phyloP scores from a whole-genome alignment of 2,113 vertebrate genomes.

The Petrocephalus zakoni region DNA sequence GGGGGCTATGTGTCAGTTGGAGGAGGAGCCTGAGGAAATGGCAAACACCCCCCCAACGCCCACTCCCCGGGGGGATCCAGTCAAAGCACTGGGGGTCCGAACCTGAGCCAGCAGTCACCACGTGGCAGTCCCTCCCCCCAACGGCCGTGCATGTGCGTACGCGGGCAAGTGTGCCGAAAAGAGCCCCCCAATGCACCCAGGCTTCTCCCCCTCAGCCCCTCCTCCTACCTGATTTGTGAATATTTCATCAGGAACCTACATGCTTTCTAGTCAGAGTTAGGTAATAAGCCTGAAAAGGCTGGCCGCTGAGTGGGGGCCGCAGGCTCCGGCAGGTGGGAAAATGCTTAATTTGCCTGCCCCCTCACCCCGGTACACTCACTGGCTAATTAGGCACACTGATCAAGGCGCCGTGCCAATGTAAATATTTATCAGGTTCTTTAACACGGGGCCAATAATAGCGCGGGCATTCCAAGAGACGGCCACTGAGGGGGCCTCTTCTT shows the following conservation, averaged over 20 bases:
- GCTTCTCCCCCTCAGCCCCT: conserved; percentile 30
- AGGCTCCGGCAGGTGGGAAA: conserved; percentile 43
- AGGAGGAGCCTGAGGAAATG: conserved; percentile 28
- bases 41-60: background rate
- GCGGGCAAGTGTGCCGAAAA: conserved; percentile 37
- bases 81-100: too few relatives aligned
- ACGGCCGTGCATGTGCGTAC: background rate
- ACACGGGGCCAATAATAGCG: conserved; percentile 57
- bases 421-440: conserved; percentile 67
- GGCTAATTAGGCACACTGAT: conserved; percentile 60
- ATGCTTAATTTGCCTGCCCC: conserved; percentile 46
- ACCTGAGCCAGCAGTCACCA: too few relatives aligned
- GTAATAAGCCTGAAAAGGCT: conserved; percentile 54
- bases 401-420: conserved; percentile 56
- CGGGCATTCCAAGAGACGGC: conserved; percentile 51
- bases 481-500: conserved; percentile 58
- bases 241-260: conserved; percentile 71
- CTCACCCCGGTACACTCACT: conserved; percentile 36
- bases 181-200: conserved; percentile 52
- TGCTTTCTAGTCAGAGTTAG: conserved; percentile 65
- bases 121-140: background rate
- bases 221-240: conserved; percentile 64
- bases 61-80: too few relatives aligned
- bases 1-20: too few relatives aligned
- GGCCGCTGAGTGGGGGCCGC: conserved; percentile 38